These are phyloP conservation scores for Liodrosophila aerea DNA, from an alignment of 2,888 invertebrate genomes.

Conservation along the genomic window DNA sequence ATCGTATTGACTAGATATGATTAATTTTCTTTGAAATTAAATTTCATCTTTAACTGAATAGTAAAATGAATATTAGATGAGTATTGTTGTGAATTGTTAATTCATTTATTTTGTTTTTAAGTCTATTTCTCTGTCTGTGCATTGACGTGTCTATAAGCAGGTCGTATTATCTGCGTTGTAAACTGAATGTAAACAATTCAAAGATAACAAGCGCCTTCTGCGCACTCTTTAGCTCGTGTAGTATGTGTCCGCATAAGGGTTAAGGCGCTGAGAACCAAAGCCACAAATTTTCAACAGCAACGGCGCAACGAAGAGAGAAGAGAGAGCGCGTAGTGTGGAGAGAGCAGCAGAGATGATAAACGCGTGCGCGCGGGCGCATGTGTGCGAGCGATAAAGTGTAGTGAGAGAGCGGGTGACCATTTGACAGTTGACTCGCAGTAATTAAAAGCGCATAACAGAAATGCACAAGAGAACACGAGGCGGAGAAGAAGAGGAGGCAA, in stretches of 20 bases:
- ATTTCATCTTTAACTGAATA: too few species aligned
- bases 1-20: too few species aligned
- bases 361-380: conserved; percentile 1
- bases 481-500: conserved; percentile 1
- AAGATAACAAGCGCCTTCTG: conserved; percentile 22
- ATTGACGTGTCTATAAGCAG: not conserved
- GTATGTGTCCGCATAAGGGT: conserved; percentile 36
- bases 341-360: conserved; percentile 11
- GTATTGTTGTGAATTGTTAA: too few species aligned
- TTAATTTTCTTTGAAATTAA: too few species aligned
- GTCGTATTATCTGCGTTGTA: conserved; percentile 23
- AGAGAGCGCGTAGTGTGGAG: conserved; percentile 18
- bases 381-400: conserved; percentile 7
- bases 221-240: too few species aligned
- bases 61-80: too few species aligned
- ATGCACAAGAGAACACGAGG: conserved; percentile 19
- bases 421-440: conserved; percentile 56
- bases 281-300: too few species aligned
- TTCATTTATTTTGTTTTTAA: not conserved
- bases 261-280: conserved; percentile 24
- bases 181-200: conserved; percentile 29
- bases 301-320: not conserved
- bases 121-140: not conserved
- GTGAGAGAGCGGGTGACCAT: conserved; percentile 16
- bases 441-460: conserved; percentile 54